phyloP scores from a whole-genome alignment of 2,113 vertebrate genomes.

The Tachysurus vachellii region DNA sequence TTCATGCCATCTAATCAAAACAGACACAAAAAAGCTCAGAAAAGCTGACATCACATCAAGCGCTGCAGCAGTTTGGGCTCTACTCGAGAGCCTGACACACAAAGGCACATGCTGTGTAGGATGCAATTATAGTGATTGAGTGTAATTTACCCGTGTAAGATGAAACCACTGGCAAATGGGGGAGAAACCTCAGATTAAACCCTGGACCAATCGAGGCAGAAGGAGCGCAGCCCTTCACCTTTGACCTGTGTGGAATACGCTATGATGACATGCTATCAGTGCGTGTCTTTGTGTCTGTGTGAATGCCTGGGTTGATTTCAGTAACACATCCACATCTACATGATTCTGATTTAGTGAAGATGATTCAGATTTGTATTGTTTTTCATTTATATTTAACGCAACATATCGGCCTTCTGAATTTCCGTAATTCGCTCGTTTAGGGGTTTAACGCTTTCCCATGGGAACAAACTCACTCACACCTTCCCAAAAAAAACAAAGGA shows the following conservation, averaged over 20 bases:
- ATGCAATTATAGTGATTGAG: conserved; percentile 77
- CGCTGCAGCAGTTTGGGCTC: conserved; percentile 37
- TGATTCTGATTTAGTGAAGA: neutral
- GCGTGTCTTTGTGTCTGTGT: neutral
- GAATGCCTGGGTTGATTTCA: neutral
- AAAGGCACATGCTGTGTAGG: conserved; percentile 60
- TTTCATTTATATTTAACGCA: neutral
- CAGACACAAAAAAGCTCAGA: conserved; percentile 67
- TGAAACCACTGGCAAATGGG: conserved; percentile 69
- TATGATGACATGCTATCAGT: conserved; percentile 38
- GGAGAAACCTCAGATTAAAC: conserved; percentile 64
- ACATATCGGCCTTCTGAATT: neutral
- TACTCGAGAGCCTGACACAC: conserved; percentile 53
- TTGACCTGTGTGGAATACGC: conserved; percentile 45
- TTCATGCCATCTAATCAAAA: conserved; percentile 72
- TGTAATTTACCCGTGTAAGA: conserved; percentile 76
- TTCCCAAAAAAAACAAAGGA: conserved; percentile 30
- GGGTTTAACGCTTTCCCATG: conserved; percentile 47
- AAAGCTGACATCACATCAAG: conserved; percentile 68
- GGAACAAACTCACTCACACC: conserved; percentile 61
- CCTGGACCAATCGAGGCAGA: conserved; percentile 47
- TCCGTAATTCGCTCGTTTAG: neutral
- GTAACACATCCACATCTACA: neutral
- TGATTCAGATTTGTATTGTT: neutral
- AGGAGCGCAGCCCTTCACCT: conserved; percentile 44